Percentiles rank a stretch among this genome's conserved stretches.
Evolutionary conservation across 1,140 invertebrate genomes (phyloP).

Genomic region (Rhagoletis zephyria): DNA sequence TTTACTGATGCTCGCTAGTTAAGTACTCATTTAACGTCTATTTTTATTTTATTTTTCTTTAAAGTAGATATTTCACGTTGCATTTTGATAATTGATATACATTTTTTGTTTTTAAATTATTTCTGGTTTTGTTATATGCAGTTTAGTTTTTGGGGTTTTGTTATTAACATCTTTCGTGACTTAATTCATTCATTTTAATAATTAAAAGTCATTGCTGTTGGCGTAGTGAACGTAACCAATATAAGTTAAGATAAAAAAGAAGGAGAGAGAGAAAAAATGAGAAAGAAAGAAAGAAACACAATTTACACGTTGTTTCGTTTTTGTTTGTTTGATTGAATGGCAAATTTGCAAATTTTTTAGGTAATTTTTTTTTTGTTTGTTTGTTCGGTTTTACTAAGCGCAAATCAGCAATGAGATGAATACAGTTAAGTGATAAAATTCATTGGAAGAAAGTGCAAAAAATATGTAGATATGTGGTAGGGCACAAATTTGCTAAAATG

Average conservation of each 20-base stretch:
- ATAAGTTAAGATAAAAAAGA: conserved; percentile 52
- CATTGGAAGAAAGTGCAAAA: conserved; percentile 21
- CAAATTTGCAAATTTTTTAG: conserved; percentile 26
- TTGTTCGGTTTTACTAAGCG: background rate
- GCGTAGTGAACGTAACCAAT: conserved; percentile 18
- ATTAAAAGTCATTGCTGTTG: conserved; percentile 58
- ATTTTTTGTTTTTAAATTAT: background rate
- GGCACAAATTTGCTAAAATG: background rate
- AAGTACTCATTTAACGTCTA: conserved; percentile 35
- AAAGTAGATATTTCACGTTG: background rate
- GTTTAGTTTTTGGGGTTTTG: conserved; percentile 45
- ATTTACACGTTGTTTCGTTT: conserved; percentile 57
- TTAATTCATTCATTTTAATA: conserved; percentile 48
- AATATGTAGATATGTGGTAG: background rate
- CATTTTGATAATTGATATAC: conserved; percentile 1
- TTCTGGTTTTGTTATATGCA: background rate
- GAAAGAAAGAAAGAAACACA: conserved; percentile 56
- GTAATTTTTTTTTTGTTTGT: background rate
- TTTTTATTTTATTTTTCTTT: background rate
- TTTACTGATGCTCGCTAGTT: conserved; percentile 5
- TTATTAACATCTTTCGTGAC: conserved; percentile 50
- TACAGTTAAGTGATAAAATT: conserved; percentile 48
- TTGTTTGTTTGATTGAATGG: conserved; percentile 10
- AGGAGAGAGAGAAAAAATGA: conserved; percentile 55
- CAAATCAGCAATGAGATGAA: conserved; percentile 45